phyloP scores from a whole-genome alignment of 2,797 vertebrate species.

The Rhinophrynus dorsalis region DNA sequence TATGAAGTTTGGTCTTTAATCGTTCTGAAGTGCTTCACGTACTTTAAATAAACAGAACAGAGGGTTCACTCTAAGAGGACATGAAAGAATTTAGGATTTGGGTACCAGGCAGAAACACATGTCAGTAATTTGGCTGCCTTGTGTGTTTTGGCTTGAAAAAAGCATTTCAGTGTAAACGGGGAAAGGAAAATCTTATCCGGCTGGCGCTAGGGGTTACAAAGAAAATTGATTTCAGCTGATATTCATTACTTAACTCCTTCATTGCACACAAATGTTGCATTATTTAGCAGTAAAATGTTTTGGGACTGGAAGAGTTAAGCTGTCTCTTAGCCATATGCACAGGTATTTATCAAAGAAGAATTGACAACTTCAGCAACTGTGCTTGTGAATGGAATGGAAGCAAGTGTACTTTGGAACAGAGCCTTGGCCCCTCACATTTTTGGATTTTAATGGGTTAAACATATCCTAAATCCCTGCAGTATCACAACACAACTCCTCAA shows the following conservation, averaged over 20 bases:
- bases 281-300: neutral
- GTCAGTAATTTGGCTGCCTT: conserved; percentile 96
- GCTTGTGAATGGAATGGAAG: too few relatives aligned
- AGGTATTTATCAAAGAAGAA: too few relatives aligned
- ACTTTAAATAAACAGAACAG: conserved; percentile 95
- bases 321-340: too few relatives aligned
- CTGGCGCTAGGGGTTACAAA: conserved; percentile 85
- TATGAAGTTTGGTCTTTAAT: conserved; percentile 91
- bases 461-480: too few relatives aligned
- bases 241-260: conserved; percentile 73
- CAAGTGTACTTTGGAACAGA: too few relatives aligned
- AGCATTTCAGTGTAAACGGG: conserved; percentile 95
- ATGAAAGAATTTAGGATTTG: conserved; percentile 89
- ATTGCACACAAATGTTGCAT: neutral
- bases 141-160: conserved; percentile 94
- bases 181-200: conserved; percentile 90
- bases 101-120: conserved; percentile 85
- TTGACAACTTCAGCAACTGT: too few relatives aligned
- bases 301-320: too few relatives aligned
- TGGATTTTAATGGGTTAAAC: too few relatives aligned
- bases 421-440: too few relatives aligned
- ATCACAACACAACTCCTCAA: too few relatives aligned
- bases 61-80: conserved; percentile 86
- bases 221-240: conserved; percentile 96
- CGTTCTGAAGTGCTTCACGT: conserved; percentile 90